These are phyloP conservation scores for Holacanthella duospinosa DNA, from an alignment of 2,888 invertebrate genomes.

Conservation along the genomic window DNA sequence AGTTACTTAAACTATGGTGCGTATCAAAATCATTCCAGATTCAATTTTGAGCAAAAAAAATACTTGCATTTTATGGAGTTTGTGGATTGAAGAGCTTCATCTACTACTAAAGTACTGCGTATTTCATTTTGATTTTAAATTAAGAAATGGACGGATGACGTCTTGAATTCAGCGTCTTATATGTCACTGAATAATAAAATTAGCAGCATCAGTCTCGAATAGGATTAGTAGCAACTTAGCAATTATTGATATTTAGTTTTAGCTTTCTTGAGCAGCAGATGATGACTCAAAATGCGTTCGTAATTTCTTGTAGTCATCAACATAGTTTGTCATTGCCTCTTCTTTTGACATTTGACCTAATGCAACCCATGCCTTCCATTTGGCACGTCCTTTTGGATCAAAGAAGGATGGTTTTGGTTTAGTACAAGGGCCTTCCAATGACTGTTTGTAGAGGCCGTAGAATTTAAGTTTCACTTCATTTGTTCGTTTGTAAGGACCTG, in stretches of 20 bases:
- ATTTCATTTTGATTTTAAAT: background rate
- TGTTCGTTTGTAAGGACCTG: slow-evolving; percentile 93
- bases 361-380: slow-evolving; percentile 90
- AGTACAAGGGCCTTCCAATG: slow-evolving; percentile 70
- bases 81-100: too few relatives aligned
- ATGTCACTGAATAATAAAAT: too few relatives aligned
- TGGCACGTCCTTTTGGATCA: slow-evolving; percentile 68
- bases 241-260: too few relatives aligned
- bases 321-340: slow-evolving; percentile 81
- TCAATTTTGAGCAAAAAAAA: too few relatives aligned
- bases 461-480: slow-evolving; percentile 84
- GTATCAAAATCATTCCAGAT: too few relatives aligned
- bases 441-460: slow-evolving; percentile 90
- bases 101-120: background rate
- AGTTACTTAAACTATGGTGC: too few relatives aligned
- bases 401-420: slow-evolving; percentile 69
- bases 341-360: slow-evolving; percentile 71
- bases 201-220: too few relatives aligned
- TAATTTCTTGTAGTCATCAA: slow-evolving; percentile 82
- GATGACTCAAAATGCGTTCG: background rate
- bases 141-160: too few relatives aligned
- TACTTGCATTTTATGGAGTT: too few relatives aligned
- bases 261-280: background rate
- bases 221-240: too few relatives aligned
- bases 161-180: too few relatives aligned